Evolutionary conservation across 2,797 vertebrate genomes (phyloP), one percentile per base, ranked within the genome.

Genomic region (Crenichthys baileyi): DNA sequence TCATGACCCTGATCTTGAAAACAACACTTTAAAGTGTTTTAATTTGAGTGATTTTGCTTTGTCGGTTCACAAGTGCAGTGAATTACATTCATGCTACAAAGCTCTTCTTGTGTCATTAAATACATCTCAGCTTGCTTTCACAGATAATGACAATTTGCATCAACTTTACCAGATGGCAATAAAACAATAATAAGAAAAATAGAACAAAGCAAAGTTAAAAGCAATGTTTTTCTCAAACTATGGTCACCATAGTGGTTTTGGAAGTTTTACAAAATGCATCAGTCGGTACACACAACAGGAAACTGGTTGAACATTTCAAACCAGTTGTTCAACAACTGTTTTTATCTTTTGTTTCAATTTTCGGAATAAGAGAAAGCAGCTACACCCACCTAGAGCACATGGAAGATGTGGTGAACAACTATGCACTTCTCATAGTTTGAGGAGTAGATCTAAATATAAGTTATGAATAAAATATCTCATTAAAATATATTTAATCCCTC

Each of bases 381-480:
- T 77, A 60, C 81, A 83, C 79, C 61, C 48, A 61, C 82, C 29
- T 31, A 74, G 53, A 72, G 73, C 72, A 80, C 74, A 77, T 71
- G 74, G 58, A 77, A 88, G 75, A 87, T 80, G 82, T 16, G 70
- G 83, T 76, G 79, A 90, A 44, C 78, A 88, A 87, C 81, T 87
- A 90, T 85, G 83, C 84, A 77, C 56, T 72, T 75, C 44, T 85
- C 85, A 87, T 83, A 92, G 79, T 89, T 87, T 85, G 80, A 79
- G 88, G 85, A 90, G 87, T 73, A 63, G 58, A 83, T 87, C 86
- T 93, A 90, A 90, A 93, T 92, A 93, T 88, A 92, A 93, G 82
- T 91, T 90, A 90, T 91, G 89, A 89, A 93, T 89, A 89, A 93
- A 91, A 91, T 93, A 87, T 88, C 90, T 94, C 87, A 85, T 92